A percentile compares a stretch with the other conserved stretches of the same genome.
These are phyloP conservation scores for Nowickia ferox DNA, from an alignment of 2,888 invertebrate species.

Conservation along the genomic window DNA sequence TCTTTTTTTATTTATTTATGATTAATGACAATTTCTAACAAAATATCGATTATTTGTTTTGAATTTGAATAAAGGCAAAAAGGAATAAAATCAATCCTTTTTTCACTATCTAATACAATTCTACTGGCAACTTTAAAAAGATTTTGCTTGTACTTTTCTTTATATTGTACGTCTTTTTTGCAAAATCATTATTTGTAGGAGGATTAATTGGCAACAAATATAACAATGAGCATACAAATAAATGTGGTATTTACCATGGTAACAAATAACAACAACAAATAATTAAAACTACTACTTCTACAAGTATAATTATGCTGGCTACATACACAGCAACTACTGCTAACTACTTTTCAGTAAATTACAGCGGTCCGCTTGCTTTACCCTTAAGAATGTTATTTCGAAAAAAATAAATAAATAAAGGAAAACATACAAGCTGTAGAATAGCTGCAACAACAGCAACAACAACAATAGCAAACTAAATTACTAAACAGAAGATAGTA, in stretches of 20 bases:
- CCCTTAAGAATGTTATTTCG: slow-evolving; percentile 18
- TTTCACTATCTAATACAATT: background rate
- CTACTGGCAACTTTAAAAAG: slow-evolving; percentile 7
- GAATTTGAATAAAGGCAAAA: slow-evolving; percentile 14
- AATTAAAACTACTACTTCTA: slow-evolving; percentile 48
- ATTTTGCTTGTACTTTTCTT: background rate
- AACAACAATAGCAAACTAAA: slow-evolving; percentile 52
- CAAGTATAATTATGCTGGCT: slow-evolving; percentile 36
- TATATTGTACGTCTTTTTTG: slow-evolving; percentile 35
- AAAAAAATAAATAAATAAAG: slow-evolving; percentile 12
- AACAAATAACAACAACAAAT: slow-evolving; percentile 16
- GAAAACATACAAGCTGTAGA: slow-evolving; percentile 20
- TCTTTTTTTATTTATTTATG: slow-evolving; percentile 23
- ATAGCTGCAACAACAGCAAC: slow-evolving; percentile 28
- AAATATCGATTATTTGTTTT: slow-evolving; percentile 23
- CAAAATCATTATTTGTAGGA: slow-evolving; percentile 68
- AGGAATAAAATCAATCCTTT: slow-evolving; percentile 9
- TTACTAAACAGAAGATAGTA: slow-evolving; percentile 69
- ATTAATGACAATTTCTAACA: slow-evolving; percentile 34
- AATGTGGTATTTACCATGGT: background rate
- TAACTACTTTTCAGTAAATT: slow-evolving; percentile 39
- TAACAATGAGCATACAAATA: slow-evolving; percentile 48
- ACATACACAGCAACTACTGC: slow-evolving; percentile 4
- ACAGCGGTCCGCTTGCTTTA: slow-evolving; percentile 40
- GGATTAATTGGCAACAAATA: slow-evolving; percentile 65